Percentiles rank a stretch among this genome's conserved stretches.
Evolutionary conservation across 2,797 vertebrate species (phyloP).

Genomic region (Cottoperca gobio): DNA sequence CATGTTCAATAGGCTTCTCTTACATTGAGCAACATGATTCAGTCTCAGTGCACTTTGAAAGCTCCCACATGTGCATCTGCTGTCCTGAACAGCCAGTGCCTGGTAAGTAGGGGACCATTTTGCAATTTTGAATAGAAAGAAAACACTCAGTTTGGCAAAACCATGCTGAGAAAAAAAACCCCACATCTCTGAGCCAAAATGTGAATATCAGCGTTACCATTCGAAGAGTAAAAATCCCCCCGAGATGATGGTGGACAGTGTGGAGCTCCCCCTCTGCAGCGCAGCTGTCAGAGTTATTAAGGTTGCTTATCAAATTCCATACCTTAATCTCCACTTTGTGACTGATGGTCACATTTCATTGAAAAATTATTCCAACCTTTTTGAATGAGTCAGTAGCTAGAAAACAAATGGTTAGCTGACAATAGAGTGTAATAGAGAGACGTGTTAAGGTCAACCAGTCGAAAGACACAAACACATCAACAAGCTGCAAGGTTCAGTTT

Average conservation of each 20-base stretch:
- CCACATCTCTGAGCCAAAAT: not conserved
- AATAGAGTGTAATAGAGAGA: conserved; percentile 23
- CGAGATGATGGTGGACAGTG: not conserved
- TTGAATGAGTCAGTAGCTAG: conserved; percentile 40
- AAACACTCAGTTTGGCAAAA: not conserved
- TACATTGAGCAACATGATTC: not conserved
- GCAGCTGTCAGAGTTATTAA: conserved; percentile 20
- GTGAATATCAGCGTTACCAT: not conserved
- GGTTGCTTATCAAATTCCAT: conserved; percentile 11
- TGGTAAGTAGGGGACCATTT: not conserved
- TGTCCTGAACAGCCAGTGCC: no score
- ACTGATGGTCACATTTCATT: conserved; percentile 39
- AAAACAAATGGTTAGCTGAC: conserved; percentile 29
- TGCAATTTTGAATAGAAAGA: not conserved
- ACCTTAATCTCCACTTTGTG: conserved; percentile 18
- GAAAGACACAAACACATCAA: not conserved
- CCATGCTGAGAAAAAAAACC: not conserved
- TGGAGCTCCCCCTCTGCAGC: not conserved
- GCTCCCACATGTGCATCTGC: no score
- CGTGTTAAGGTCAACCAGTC: conserved; percentile 26
- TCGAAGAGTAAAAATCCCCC: not conserved
- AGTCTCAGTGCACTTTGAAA: not conserved
- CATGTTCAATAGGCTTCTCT: not conserved
- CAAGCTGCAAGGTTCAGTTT: not conserved
- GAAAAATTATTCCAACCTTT: conserved; percentile 44